Percentiles rank a stretch among this genome's conserved stretches.
phyloP scores from a whole-genome alignment of 1,140 invertebrate species.

The Monomorium pharaonis region DNA sequence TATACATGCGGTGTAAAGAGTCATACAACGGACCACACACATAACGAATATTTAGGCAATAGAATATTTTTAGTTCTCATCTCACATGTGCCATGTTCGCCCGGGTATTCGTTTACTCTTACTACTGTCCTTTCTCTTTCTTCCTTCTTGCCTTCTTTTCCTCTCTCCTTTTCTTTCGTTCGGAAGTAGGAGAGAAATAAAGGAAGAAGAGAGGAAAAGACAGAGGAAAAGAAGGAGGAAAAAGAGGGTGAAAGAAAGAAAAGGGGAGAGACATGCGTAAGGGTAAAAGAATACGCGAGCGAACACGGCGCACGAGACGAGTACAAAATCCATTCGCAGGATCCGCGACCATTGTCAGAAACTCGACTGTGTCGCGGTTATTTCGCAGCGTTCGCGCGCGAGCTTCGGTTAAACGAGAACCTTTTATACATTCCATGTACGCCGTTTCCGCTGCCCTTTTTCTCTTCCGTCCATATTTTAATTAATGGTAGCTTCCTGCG shows the following conservation, averaged over 20 bases:
- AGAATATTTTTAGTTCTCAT: too few relatives aligned
- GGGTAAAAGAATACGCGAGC: constrained; percentile 57
- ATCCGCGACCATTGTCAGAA: constrained; percentile 71
- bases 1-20: too few relatives aligned
- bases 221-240: background rate
- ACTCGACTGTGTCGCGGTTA: constrained; percentile 62
- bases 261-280: background rate
- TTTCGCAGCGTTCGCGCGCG: constrained; percentile 46
- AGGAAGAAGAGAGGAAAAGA: background rate
- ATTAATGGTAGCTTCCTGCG: constrained; percentile 74
- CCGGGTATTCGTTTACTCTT: too few relatives aligned
- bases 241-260: background rate
- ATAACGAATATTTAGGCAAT: too few relatives aligned
- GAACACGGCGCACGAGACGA: background rate
- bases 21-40: too few relatives aligned
- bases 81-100: too few relatives aligned
- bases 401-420: constrained; percentile 76
- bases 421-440: constrained; percentile 77
- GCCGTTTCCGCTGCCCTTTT: constrained; percentile 71
- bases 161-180: too few relatives aligned
- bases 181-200: background rate
- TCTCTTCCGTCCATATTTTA: constrained; percentile 75
- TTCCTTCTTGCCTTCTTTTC: too few relatives aligned
- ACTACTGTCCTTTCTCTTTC: too few relatives aligned
- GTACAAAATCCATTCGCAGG: constrained; percentile 68